phyloP scores from a whole-genome alignment of 2,797 vertebrate species.

The Pyrocephalus nanus region DNA sequence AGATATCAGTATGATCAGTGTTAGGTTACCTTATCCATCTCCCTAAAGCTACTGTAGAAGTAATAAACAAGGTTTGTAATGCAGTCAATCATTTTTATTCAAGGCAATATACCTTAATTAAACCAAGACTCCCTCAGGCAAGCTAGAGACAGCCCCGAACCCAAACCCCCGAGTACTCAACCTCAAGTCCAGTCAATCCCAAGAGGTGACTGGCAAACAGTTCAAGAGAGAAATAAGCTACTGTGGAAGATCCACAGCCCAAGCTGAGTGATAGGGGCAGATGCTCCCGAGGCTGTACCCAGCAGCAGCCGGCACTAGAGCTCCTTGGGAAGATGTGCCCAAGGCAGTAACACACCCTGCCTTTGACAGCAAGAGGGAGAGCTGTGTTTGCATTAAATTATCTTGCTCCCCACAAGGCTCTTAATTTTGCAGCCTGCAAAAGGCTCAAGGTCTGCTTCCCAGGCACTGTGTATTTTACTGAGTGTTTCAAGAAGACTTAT shows the following conservation, averaged over 20 bases:
- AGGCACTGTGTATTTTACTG: not conserved
- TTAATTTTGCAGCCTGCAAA: not conserved
- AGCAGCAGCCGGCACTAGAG: not conserved
- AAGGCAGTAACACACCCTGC: not conserved
- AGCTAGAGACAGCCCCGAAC: not conserved
- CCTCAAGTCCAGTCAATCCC: not conserved
- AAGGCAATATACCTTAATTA: not conserved
- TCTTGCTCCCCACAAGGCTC: not conserved
- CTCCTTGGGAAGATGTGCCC: not conserved
- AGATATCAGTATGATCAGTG: not conserved
- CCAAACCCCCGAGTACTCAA: not conserved
- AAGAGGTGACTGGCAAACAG: not conserved
- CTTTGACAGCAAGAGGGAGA: not conserved
- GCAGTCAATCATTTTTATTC: not conserved
- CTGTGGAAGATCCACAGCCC: not conserved
- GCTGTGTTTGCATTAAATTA: not conserved
- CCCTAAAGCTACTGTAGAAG: not conserved
- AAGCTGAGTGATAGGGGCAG: fast-evolving
- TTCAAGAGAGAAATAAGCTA: not conserved
- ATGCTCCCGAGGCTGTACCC: fast-evolving
- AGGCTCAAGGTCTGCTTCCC: not conserved
- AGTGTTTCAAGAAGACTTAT: not conserved
- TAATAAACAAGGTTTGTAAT: not conserved
- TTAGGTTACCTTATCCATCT: not conserved
- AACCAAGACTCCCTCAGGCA: not conserved